Conservation (phyloP, 2,888 invertebrate genomes). For the Rhogogaster chlorosoma region DNA sequence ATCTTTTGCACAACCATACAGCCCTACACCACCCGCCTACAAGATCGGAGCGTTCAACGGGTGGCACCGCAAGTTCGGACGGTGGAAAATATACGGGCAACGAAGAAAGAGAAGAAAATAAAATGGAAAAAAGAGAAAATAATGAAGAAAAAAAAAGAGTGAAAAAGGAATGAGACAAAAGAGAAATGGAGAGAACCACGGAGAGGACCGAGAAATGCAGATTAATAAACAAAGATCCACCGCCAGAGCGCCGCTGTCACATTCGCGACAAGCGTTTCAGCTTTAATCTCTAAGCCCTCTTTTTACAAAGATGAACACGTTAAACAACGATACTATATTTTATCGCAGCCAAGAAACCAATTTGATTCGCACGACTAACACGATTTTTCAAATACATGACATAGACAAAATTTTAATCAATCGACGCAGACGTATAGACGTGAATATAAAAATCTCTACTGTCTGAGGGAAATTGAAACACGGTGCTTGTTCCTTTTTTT, state of each 20-base stretch:
- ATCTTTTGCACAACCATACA: slow-evolving; percentile 1
- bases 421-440: neutral
- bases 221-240: slow-evolving; percentile 54
- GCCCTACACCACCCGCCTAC: slow-evolving; percentile 31
- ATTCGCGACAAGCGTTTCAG: slow-evolving; percentile 52
- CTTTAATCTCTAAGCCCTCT: slow-evolving; percentile 51
- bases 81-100: neutral
- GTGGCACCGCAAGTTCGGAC: slow-evolving; percentile 25
- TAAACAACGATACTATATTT: slow-evolving; percentile 38
- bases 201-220: slow-evolving; percentile 53
- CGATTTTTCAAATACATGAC: neutral
- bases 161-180: slow-evolving; percentile 36
- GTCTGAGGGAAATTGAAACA: neutral
- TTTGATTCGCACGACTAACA: neutral
- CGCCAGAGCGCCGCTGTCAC: slow-evolving; percentile 51
- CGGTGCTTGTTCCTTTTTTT: too few species aligned
- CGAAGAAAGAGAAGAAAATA: neutral
- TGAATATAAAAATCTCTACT: neutral
- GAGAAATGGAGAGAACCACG: slow-evolving; percentile 38
- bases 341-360: slow-evolving; percentile 3
- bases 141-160: slow-evolving; percentile 13
- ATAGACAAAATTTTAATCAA: neutral
- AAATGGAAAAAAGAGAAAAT: neutral
- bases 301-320: slow-evolving; percentile 55
- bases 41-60: slow-evolving; percentile 23